Conservation (phyloP, 2,797 vertebrate genomes). For the Danio choprae region DNA sequence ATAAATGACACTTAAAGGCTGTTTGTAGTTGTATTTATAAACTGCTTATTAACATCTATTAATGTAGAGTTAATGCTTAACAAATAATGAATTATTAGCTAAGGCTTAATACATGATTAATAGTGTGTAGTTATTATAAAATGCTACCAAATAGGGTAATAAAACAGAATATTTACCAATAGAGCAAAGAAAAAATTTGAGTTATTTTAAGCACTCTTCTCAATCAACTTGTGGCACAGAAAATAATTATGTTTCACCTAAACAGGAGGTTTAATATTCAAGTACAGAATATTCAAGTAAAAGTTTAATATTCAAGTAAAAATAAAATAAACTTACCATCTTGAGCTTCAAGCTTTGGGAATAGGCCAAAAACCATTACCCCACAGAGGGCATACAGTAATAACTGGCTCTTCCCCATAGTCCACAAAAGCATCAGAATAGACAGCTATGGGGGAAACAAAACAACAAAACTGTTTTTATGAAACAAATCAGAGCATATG, state of each 20-base stretch:
- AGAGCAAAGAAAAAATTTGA: background rate
- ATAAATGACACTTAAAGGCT: too few species aligned
- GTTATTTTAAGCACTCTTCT: background rate
- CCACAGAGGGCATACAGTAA: constrained; percentile 78
- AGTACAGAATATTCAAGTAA: too few species aligned
- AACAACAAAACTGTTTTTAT: background rate
- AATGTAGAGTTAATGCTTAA: too few species aligned
- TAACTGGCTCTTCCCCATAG: constrained; percentile 84
- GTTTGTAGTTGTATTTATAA: too few species aligned
- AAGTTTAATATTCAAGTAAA: background rate
- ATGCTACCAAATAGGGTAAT: background rate
- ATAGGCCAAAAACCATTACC: constrained; percentile 78
- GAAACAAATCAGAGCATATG: background rate
- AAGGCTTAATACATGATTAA: too few species aligned
- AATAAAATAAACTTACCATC: constrained; percentile 73
- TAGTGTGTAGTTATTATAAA: too few species aligned
- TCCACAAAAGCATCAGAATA: constrained; percentile 61
- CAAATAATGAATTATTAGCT: too few species aligned
- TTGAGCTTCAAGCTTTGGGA: constrained; percentile 74
- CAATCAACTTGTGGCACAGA: background rate
- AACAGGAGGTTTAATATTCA: background rate
- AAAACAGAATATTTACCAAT: background rate
- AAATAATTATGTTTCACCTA: background rate
- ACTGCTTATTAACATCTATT: too few species aligned
- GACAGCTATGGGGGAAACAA: constrained; percentile 32